These are phyloP conservation scores for Lagenorhynchus albirostris DNA, from an alignment of 2,113 vertebrate species.

Conservation along the genomic window DNA sequence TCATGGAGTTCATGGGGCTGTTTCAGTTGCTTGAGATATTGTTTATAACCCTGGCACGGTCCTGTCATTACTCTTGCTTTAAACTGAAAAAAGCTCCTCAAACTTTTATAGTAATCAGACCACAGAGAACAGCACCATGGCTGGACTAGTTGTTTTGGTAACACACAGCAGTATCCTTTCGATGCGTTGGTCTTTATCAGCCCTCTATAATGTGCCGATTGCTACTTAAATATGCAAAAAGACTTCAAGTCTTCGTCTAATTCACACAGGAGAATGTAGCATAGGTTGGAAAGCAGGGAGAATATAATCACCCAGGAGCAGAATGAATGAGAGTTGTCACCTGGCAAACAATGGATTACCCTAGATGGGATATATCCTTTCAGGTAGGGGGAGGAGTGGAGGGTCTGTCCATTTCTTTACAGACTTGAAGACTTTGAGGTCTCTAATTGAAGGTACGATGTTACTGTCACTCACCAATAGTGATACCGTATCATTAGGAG, in stretches of 20 bases:
- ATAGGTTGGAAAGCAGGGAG: conserved; percentile 3
- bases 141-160: neutral
- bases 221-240: conserved; percentile 31
- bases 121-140: neutral
- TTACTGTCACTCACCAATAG: conserved; percentile 35
- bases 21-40: neutral
- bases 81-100: neutral
- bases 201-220: neutral
- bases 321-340: conserved; percentile 34
- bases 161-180: neutral
- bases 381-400: neutral
- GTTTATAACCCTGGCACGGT: neutral
- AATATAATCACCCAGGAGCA: conserved; percentile 52
- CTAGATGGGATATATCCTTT: neutral
- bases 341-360: conserved; percentile 27
- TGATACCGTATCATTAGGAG: conserved; percentile 5
- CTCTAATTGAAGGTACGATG: conserved; percentile 5
- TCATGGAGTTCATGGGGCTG: neutral
- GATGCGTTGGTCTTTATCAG: neutral
- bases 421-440: conserved; percentile 28
- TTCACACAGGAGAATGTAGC: neutral
- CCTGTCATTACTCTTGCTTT: neutral
- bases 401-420: conserved; percentile 17
- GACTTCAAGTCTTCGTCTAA: neutral
- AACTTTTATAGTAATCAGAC: neutral